Conservation (phyloP, 2,797 vertebrate species). For the Sebastes glaucus region DNA sequence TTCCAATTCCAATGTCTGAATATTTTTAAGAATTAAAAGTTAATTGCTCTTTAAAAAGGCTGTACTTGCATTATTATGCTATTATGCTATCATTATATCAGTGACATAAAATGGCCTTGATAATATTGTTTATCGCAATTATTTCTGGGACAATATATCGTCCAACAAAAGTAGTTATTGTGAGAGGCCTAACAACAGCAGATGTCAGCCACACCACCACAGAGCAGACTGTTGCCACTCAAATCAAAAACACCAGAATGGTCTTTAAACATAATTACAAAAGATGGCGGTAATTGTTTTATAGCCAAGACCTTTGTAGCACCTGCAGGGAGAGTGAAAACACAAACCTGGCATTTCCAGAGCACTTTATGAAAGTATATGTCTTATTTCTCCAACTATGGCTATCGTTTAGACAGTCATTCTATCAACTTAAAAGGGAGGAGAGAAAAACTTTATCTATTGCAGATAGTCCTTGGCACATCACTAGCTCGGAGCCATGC, state of each 20-base stretch:
- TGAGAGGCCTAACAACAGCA: background rate
- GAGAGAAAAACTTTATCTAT: background rate
- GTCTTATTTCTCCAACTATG: background rate
- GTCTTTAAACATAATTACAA: background rate
- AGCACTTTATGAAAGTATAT: background rate
- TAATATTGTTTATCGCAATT: no score
- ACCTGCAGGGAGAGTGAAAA: background rate
- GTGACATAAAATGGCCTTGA: no score
- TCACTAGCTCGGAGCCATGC: conserved; percentile 1
- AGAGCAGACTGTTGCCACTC: background rate
- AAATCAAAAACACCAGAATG: background rate
- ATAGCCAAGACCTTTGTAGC: background rate
- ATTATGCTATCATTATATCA: no score
- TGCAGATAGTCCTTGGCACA: background rate
- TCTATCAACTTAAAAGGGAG: background rate
- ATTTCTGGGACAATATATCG: no score
- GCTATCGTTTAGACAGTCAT: background rate
- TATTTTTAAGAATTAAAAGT: no score
- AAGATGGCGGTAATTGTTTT: background rate
- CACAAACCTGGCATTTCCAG: background rate
- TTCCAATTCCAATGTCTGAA: no score
- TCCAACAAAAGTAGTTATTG: no score
- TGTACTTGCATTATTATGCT: no score
- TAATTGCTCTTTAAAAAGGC: no score
- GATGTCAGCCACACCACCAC: background rate